phyloP scores from a whole-genome alignment of 35 echinoderm and acorn worm species.

The Acanthaster planci region DNA sequence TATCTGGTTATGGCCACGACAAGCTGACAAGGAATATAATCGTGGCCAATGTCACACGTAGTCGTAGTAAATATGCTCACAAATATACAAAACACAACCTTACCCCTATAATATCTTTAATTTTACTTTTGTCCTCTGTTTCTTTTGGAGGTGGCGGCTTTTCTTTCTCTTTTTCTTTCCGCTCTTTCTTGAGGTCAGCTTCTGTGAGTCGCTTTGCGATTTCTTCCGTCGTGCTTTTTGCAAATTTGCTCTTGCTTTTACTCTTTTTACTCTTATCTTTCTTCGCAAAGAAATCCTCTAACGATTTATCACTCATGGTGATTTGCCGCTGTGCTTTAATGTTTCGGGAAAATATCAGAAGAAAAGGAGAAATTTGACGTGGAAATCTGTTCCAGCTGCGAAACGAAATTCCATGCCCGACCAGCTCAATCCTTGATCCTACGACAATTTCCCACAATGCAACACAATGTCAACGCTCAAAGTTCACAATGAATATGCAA shows the following conservation, averaged over 20 bases:
- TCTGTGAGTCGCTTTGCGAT: slow-evolving; percentile 77
- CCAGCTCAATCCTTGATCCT: too few species aligned
- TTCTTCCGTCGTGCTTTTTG: slow-evolving; percentile 77
- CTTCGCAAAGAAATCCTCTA: slow-evolving; percentile 89
- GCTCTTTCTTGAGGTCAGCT: slow-evolving; percentile 47
- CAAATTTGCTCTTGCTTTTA: slow-evolving; percentile 67
- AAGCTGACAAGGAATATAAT: too few species aligned
- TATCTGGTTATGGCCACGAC: too few species aligned
- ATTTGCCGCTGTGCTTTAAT: neutral
- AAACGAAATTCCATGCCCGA: too few species aligned
- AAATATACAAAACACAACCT: neutral
- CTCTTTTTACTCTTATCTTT: slow-evolving; percentile 85
- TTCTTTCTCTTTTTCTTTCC: slow-evolving; percentile 60
- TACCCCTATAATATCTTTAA: slow-evolving; percentile 11
- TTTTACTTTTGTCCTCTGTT: slow-evolving; percentile 48
- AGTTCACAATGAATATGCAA: too few species aligned
- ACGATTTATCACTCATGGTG: slow-evolving; percentile 86
- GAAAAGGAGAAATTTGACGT: too few species aligned
- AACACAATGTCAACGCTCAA: too few species aligned
- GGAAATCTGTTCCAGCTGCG: too few species aligned
- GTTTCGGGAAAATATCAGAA: too few species aligned
- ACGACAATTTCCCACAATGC: too few species aligned
- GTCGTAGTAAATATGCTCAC: too few species aligned
- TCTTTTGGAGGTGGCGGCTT: slow-evolving; percentile 12
- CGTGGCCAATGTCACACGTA: too few species aligned